phyloP scores from a whole-genome alignment of 2,113 vertebrate genomes.

The Formicarius rufipectus region DNA sequence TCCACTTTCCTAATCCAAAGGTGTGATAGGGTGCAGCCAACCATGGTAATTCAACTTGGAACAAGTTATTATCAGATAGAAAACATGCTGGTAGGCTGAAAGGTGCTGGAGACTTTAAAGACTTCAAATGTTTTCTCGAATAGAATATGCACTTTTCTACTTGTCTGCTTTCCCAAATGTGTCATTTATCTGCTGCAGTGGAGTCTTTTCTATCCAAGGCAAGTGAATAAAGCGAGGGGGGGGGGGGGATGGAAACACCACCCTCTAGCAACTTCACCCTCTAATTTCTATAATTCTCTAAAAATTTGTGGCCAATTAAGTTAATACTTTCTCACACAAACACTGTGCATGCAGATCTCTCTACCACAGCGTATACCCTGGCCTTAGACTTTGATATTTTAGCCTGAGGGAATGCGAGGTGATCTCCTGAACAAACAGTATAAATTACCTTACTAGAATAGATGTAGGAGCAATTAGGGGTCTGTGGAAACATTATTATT shows the following conservation, averaged over 20 bases:
- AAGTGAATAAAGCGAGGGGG: background rate
- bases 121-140: constrained; percentile 39
- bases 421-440: background rate
- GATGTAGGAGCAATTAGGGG: background rate
- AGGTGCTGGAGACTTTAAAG: constrained; percentile 65
- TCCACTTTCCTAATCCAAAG: constrained; percentile 74
- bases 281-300: background rate
- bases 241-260: background rate
- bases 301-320: background rate
- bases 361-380: background rate
- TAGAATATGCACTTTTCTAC: constrained; percentile 22
- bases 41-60: constrained; percentile 76
- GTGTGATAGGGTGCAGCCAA: constrained; percentile 77
- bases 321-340: background rate
- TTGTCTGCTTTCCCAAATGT: background rate
- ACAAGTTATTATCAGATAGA: constrained; percentile 74
- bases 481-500: background rate
- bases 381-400: background rate
- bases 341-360: background rate
- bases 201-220: background rate
- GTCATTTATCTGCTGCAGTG: background rate
- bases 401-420: background rate
- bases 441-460: background rate
- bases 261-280: background rate
- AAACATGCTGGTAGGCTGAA: constrained; percentile 72